A percentile compares a stretch with the other conserved stretches of the same genome.
Evolutionary conservation across 2,888 invertebrate species (phyloP).

Genomic region (Camptogramma bilineatum): DNA sequence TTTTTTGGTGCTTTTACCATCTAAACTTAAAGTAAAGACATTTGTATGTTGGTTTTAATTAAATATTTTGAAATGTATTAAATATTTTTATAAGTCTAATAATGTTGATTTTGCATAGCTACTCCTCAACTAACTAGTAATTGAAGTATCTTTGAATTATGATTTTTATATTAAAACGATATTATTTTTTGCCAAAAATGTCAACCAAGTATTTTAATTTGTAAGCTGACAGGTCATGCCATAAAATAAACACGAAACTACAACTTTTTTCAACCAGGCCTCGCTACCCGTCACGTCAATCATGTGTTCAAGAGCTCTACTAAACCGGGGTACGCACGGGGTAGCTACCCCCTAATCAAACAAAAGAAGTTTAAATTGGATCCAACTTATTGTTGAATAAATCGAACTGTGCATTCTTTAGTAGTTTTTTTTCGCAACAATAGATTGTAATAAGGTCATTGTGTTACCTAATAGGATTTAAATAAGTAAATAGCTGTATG

Average conservation of each 20-base stretch:
- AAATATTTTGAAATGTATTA: too few species aligned
- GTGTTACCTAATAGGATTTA: slow-evolving; percentile 33
- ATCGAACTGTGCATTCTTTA: slow-evolving; percentile 67
- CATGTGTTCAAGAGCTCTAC: slow-evolving; percentile 38
- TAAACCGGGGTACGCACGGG: slow-evolving; percentile 29
- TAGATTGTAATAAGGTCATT: slow-evolving; percentile 36
- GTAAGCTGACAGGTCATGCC: not conserved
- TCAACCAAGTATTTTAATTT: not conserved
- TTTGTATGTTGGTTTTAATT: too few species aligned
- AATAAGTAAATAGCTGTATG: not conserved
- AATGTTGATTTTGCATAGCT: too few species aligned
- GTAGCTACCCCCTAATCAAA: slow-evolving; percentile 56
- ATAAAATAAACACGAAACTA: slow-evolving; percentile 9
- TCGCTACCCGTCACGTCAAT: slow-evolving; percentile 38
- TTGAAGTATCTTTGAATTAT: too few species aligned
- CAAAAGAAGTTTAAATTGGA: slow-evolving; percentile 66
- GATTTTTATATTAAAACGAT: not conserved
- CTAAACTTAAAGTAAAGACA: too few species aligned
- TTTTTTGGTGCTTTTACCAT: too few species aligned
- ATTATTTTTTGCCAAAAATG: not conserved
- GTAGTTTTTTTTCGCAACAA: slow-evolving; percentile 34
- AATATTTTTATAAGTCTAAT: too few species aligned
- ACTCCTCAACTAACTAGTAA: too few species aligned
- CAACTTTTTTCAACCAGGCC: slow-evolving; percentile 25
- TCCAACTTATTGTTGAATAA: slow-evolving; percentile 58